Conservation (phyloP, 2,113 vertebrate species). For the Callipepla squamata region DNA sequence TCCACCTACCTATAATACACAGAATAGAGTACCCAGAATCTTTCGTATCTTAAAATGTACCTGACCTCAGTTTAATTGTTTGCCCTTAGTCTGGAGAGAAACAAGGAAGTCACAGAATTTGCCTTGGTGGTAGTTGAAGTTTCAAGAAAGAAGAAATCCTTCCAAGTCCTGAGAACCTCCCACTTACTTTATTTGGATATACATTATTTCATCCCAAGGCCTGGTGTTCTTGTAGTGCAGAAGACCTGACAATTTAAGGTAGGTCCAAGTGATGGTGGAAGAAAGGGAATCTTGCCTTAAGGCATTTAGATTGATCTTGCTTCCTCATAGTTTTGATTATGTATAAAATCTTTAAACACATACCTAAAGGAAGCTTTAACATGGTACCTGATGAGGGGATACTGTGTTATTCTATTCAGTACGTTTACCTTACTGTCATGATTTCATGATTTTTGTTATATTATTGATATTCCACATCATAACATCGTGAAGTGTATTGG, state of each 20-base stretch:
- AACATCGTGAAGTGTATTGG: no score
- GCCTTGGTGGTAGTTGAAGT: neutral
- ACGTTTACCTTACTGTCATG: neutral
- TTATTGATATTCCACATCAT: no score
- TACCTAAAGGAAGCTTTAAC: neutral
- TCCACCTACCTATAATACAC: neutral
- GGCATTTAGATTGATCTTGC: neutral
- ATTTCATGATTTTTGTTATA: no score
- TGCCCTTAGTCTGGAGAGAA: neutral
- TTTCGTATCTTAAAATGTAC: neutral
- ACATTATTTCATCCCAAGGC: neutral
- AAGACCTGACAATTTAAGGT: neutral
- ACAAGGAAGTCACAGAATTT: neutral
- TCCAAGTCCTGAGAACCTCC: neutral
- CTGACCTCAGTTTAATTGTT: rapidly evolving
- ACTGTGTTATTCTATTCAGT: neutral
- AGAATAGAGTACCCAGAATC: neutral
- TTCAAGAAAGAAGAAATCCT: neutral
- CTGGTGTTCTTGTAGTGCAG: neutral
- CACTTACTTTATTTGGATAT: neutral
- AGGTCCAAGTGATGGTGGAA: rapidly evolving
- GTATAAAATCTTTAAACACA: neutral
- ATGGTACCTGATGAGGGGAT: neutral
- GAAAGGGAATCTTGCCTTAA: neutral
- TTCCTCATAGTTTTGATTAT: neutral